phyloP scores from a whole-genome alignment of 2,888 invertebrate species.

The Tenthredo scrophulariae region DNA sequence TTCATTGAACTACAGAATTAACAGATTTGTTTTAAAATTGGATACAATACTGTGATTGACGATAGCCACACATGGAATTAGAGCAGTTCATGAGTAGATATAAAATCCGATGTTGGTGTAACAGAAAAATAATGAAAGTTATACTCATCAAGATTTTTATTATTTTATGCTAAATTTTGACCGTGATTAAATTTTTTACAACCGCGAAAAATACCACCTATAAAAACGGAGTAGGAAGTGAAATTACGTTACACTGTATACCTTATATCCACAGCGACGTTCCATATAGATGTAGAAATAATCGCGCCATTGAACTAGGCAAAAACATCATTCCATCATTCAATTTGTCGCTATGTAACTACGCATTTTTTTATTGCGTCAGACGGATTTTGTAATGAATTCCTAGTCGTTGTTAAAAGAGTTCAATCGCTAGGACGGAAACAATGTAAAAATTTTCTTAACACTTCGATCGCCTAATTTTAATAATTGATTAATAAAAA shows the following conservation, averaged over 20 bases:
- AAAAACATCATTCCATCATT: slow-evolving; percentile 35
- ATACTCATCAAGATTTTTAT: not conserved
- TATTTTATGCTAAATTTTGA: not conserved
- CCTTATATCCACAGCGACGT: not conserved
- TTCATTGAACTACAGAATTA: not conserved
- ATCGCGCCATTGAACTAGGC: slow-evolving; percentile 45
- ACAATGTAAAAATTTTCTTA: not conserved
- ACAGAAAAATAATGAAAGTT: not conserved
- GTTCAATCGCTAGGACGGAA: not conserved
- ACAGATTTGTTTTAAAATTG: not conserved
- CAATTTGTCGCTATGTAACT: slow-evolving; percentile 3
- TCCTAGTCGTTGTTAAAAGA: not conserved
- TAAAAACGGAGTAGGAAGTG: slow-evolving; percentile 41
- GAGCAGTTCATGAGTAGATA: not conserved
- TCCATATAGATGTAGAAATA: slow-evolving; percentile 28
- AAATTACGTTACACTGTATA: slow-evolving; percentile 19
- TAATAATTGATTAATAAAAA: not conserved
- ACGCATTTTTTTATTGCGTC: not conserved
- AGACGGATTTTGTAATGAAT: not conserved
- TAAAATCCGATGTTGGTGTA: not conserved
- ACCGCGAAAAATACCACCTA: slow-evolving; percentile 30
- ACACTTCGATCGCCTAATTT: not conserved
- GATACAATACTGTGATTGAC: not conserved
- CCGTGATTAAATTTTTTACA: slow-evolving; percentile 45
- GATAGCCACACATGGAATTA: not conserved